Evolutionary conservation across 2,888 invertebrate genomes (phyloP).

Genomic region (Drosophila eohydei): DNA sequence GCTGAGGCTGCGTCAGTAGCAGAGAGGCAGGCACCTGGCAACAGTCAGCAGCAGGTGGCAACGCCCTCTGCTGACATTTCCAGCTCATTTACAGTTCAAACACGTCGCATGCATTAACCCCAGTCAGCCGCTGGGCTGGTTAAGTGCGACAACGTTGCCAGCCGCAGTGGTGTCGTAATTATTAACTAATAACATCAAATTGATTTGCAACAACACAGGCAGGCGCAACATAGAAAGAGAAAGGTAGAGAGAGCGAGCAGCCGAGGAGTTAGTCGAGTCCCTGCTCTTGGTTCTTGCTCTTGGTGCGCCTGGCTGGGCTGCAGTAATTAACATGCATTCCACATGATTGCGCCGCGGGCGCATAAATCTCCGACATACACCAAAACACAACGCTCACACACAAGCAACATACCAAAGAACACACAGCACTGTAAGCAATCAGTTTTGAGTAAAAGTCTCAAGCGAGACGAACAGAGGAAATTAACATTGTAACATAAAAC

Average conservation of each 20-base stretch:
- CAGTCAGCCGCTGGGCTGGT: slow-evolving; percentile 61
- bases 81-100: slow-evolving; percentile 80
- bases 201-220: slow-evolving; percentile 75
- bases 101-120: slow-evolving; percentile 78
- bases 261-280: neutral
- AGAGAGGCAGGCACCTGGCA: neutral
- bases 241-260: neutral
- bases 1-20: neutral
- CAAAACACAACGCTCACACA: slow-evolving; percentile 18
- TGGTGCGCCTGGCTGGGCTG: slow-evolving; percentile 46
- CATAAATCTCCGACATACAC: slow-evolving; percentile 66
- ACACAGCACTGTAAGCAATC: slow-evolving; percentile 53
- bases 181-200: slow-evolving; percentile 81
- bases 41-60: slow-evolving; percentile 22
- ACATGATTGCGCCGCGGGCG: slow-evolving; percentile 74
- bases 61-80: slow-evolving; percentile 69
- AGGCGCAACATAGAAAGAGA: neutral
- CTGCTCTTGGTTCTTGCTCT: slow-evolving; percentile 4
- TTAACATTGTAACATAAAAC: slow-evolving; percentile 79
- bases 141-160: slow-evolving; percentile 66
- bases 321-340: slow-evolving; percentile 80
- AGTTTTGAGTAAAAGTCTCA: slow-evolving; percentile 70
- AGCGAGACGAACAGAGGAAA: slow-evolving; percentile 64
- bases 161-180: slow-evolving; percentile 71
- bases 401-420: slow-evolving; percentile 26